Evolutionary conservation across 2,888 invertebrate genomes (phyloP), one percentile per base, ranked within the genome.

Genomic region (Leistus spinibarbis): DNA sequence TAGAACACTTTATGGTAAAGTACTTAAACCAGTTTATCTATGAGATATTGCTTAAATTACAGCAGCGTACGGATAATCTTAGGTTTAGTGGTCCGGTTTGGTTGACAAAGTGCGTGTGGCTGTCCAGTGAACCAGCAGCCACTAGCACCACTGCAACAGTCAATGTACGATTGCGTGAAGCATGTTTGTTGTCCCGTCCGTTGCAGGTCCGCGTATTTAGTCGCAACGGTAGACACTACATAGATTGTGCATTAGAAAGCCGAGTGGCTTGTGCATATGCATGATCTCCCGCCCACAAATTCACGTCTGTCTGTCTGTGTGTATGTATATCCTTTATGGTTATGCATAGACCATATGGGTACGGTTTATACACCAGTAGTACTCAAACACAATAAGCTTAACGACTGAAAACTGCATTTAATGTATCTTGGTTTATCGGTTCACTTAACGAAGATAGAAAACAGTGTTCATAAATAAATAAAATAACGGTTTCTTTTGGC

Each of bases 261-360:
- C 20, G 22, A 56, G 57, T 57, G 40, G 63, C 23, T 69, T 69
- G 40, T 40, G 69, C 69, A 69, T 69, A 69, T 69, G 69, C 60
- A 69, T 69, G 69, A 69, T 60, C 60, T 60, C 16, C 63, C 70
- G 70, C 70, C 70, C 63, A 70, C 70, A 63, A 69, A 69, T 69
- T 69, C 66, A 20, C 13, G 53, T 66, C 66, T 40, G 2, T n/a
- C n/a, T n/a, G n/a, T n/a, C n/a, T n/a, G n/a, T n/a, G n/a, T n/a
- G n/a, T n/a, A n/a, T n/a, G n/a, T 13, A 20, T 40, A 40, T 40
- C 27, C 24, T 27, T 17, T 64, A 65, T 66, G 53, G 40, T 62
- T 24, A 53, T 66, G 53, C 40, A 66, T 24, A 40, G 27, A 66
- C 66, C 66, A 17, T 66, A 66, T 66, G 66, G 66, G 66, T 40